Evolutionary conservation across 2,113 vertebrate genomes (phyloP).

Genomic region (Cebus imitator): DNA sequence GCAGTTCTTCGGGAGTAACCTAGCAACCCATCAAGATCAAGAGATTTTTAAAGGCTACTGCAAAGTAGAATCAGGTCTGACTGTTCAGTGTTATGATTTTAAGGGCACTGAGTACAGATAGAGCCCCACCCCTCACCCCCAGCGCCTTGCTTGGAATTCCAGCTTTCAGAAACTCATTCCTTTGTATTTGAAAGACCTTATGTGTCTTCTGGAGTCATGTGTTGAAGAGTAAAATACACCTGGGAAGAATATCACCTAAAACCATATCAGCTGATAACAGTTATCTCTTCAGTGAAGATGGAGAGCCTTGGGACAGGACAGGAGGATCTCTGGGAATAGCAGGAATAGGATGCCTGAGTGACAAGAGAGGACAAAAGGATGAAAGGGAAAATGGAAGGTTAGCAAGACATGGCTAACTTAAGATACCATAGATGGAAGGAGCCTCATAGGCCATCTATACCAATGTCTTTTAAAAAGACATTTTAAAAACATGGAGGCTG

Average conservation of each 20-base stretch:
- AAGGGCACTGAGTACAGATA: neutral
- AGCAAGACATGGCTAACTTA: neutral
- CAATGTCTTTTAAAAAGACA: neutral
- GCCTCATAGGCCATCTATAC: neutral
- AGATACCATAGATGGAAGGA: neutral
- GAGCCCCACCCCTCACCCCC: too few species aligned
- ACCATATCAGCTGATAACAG: neutral
- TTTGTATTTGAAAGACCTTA: neutral
- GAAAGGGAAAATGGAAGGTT: neutral
- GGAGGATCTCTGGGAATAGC: neutral
- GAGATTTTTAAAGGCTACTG: neutral
- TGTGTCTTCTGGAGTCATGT: neutral
- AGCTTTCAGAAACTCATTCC: constrained; percentile 5
- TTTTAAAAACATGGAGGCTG: neutral
- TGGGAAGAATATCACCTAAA: neutral
- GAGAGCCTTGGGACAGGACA: neutral
- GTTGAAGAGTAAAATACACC: neutral
- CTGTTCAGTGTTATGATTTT: neutral
- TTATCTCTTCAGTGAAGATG: neutral
- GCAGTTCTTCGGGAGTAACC: neutral
- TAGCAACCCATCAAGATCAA: neutral
- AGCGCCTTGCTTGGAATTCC: neutral
- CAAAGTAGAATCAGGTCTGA: neutral
- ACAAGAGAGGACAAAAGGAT: neutral
- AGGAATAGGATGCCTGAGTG: neutral